A percentile compares a stretch with the other conserved stretches of the same genome.
These are phyloP conservation scores for Tetanocera ferruginea DNA, from an alignment of 2,888 invertebrate genomes.

Conservation along the genomic window DNA sequence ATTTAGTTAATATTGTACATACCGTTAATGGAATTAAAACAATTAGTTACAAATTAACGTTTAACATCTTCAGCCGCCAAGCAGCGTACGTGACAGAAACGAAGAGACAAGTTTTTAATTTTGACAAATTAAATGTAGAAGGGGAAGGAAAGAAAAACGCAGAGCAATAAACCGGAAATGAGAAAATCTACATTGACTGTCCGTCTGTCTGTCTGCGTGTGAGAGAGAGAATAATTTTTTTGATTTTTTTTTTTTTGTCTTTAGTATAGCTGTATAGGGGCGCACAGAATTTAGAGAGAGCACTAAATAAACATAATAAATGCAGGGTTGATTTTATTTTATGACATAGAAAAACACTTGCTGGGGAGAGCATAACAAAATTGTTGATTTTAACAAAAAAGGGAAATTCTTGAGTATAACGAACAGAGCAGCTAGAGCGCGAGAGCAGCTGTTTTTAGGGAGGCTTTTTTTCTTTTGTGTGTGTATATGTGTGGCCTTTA, in stretches of 20 bases:
- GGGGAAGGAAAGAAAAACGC: neutral
- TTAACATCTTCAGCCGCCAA: neutral
- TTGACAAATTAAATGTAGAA: neutral
- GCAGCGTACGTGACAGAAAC: slow-evolving; percentile 30
- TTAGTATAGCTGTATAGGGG: neutral
- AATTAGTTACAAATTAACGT: slow-evolving; percentile 27
- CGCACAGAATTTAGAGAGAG: neutral
- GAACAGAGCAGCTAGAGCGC: neutral
- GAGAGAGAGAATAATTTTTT: neutral
- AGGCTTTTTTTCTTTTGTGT: neutral
- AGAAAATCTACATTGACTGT: slow-evolving; percentile 19
- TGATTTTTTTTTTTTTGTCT: too few relatives aligned
- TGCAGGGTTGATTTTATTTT: slow-evolving; percentile 23
- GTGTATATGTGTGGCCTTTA: neutral
- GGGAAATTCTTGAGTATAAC: slow-evolving; percentile 20
- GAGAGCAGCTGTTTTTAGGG: slow-evolving; percentile 12
- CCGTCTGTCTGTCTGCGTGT: neutral
- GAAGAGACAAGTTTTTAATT: slow-evolving; percentile 8
- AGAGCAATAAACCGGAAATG: slow-evolving; percentile 36
- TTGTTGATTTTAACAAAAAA: neutral
- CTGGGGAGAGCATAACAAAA: neutral
- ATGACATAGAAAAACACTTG: neutral
- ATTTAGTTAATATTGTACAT: neutral
- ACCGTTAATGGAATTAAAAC: slow-evolving; percentile 7
- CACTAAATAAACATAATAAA: slow-evolving; percentile 3